Evolutionary conservation across 2,888 invertebrate species (phyloP), one percentile per base, ranked within the genome.

Genomic region (Neoscelio sp.): DNA sequence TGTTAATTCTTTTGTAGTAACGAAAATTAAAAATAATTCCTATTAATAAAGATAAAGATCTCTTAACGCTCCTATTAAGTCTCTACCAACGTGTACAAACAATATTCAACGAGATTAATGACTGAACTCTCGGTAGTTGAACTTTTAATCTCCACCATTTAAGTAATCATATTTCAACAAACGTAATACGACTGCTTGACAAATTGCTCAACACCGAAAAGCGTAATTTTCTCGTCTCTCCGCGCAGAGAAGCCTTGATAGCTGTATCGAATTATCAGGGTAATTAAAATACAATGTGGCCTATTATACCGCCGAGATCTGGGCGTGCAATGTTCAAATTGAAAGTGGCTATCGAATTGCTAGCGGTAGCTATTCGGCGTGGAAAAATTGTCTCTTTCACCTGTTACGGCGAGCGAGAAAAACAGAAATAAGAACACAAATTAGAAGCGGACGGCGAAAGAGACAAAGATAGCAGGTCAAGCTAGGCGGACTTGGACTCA

Each of bases 361-460:
- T 6, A 8, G 44, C 35, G 46, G 26, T 67, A 35, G 8, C 33
- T 20, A 44, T 52, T 68, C 23, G 17, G 23, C 8, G 46, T 7
- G 60, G 44, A 56, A 73, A 73, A 64, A 73, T 64, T 54, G 8
- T 52, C 62, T 71, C 26, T n/a, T n/a, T 35, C 46, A 40, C 70
- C 56, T 50, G 44, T 3, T 20, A 42, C 44, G 30, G 54, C 50
- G 28, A 33, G 12, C 33, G 17, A 26, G 42, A 56, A 60, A 30
- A 28, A 68, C n/a, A 33, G 23, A 48, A 50, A 62, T 56, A 58
- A 23, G 50, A 38, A 17, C 30, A 48, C 28, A 64, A 64, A 38
- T 46, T 35, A 35, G 46, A 5, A 18, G 20, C 33, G 10, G 60
- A 60, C 44, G 23, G 46, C 44, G 62, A 60, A 28, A 50, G 35